These are phyloP conservation scores for Alcis repandata DNA, from an alignment of 2,888 invertebrate species.

Conservation along the genomic window DNA sequence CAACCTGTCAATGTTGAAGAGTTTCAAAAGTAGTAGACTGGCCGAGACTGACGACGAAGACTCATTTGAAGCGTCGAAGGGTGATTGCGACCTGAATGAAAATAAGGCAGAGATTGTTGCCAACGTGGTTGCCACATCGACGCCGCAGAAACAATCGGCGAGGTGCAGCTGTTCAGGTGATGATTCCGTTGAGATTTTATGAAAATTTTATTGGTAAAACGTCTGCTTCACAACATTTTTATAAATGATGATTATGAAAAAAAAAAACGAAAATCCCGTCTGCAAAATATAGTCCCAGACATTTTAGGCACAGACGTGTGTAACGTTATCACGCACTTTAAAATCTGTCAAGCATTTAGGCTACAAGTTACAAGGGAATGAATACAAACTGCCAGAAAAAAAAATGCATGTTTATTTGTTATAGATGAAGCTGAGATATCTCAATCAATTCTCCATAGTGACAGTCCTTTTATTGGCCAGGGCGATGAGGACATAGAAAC, in stretches of 20 bases:
- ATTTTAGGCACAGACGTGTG: too few species aligned
- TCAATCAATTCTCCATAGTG: constrained; percentile 39
- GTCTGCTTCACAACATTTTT: too few species aligned
- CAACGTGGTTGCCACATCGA: constrained; percentile 70
- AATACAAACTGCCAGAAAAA: background rate
- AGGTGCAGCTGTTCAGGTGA: constrained; percentile 47
- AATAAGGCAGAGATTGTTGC: constrained; percentile 56
- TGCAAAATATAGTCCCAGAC: too few species aligned
- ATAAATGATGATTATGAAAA: too few species aligned
- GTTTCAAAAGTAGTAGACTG: constrained; percentile 49
- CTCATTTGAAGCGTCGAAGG: constrained; percentile 55
- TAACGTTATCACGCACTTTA: too few species aligned
- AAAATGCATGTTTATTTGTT: constrained; percentile 1
- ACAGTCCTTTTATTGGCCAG: constrained; percentile 70
- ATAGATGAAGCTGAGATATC: constrained; percentile 15
- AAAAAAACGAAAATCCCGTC: too few species aligned
- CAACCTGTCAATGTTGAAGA: constrained; percentile 61
- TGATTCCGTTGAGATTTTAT: constrained; percentile 18
- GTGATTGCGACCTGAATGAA: constrained; percentile 56
- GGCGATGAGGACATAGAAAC: constrained; percentile 73
- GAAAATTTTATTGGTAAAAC: too few species aligned
- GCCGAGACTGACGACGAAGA: constrained; percentile 55
- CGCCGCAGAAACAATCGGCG: constrained; percentile 70
- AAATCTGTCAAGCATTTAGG: too few species aligned
- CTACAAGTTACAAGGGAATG: too few species aligned